These are phyloP conservation scores for Stegodyphus dumicola DNA, from an alignment of 1,140 invertebrate genomes.

Conservation along the genomic window DNA sequence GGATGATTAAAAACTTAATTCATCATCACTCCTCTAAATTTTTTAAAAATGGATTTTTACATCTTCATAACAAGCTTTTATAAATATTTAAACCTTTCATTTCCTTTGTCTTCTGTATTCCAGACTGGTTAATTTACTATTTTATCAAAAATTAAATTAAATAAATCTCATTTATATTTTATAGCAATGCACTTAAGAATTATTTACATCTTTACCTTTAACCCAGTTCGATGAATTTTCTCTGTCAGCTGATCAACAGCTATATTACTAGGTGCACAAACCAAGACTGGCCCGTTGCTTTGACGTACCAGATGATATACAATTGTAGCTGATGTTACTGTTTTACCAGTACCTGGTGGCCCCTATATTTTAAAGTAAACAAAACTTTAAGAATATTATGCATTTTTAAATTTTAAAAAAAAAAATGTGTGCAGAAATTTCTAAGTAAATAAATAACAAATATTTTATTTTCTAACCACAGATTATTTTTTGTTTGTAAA, in stretches of 20 bases:
- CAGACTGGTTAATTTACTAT: too few relatives aligned
- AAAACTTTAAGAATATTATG: background rate
- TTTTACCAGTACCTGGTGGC: conserved; percentile 95
- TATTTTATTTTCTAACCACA: background rate
- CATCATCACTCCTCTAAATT: too few relatives aligned
- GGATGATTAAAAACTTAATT: too few relatives aligned
- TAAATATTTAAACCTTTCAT: too few relatives aligned
- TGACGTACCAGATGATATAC: conserved; percentile 98
- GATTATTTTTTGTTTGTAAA: background rate
- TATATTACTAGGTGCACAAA: conserved; percentile 99
- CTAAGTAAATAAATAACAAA: background rate
- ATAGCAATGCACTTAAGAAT: too few relatives aligned
- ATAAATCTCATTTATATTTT: too few relatives aligned
- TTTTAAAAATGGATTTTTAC: too few relatives aligned
- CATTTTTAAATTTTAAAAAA: background rate
- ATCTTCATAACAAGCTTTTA: too few relatives aligned
- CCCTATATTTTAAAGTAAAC: conserved; percentile 67
- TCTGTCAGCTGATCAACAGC: conserved; percentile 99
- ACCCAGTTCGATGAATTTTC: conserved; percentile 96
- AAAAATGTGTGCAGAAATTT: background rate
- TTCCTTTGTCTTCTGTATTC: too few relatives aligned
- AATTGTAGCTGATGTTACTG: conserved; percentile 98
- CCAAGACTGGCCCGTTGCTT: conserved; percentile 89
- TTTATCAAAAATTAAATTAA: too few relatives aligned
- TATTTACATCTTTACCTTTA: conserved; percentile 76